Percentiles rank a stretch among this genome's conserved stretches.
phyloP scores from a whole-genome alignment of 2,113 vertebrate genomes.

The Labeo rohita region DNA sequence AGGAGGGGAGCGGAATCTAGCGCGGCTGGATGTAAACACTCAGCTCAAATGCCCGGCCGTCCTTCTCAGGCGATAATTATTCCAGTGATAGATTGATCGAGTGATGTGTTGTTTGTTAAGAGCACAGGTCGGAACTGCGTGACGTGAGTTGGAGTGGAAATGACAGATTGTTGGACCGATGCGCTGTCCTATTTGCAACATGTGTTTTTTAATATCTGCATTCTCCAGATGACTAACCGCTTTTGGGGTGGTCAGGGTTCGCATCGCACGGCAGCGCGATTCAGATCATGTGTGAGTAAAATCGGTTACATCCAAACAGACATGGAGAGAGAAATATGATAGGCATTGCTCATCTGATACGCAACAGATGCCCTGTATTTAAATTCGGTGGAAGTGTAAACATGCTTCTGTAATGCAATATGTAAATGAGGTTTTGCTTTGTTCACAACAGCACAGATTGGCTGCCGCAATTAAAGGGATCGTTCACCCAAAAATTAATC shows the following conservation, averaged over 20 bases:
- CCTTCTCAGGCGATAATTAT: conserved; percentile 37
- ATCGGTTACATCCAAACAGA: conserved; percentile 52
- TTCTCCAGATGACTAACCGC: conserved; percentile 18
- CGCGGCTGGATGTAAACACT: conserved; percentile 40
- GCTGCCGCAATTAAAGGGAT: background rate
- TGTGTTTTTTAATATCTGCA: conserved; percentile 45
- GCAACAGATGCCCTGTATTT: background rate
- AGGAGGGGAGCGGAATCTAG: conserved; percentile 36
- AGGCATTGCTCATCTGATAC: conserved; percentile 46
- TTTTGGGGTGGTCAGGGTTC: conserved; percentile 24
- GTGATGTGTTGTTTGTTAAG: conserved; percentile 51
- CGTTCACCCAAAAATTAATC: no score
- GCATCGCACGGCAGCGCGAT: conserved; percentile 53
- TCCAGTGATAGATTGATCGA: conserved; percentile 48
- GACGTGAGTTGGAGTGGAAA: conserved; percentile 41
- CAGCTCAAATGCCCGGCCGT: conserved; percentile 15
- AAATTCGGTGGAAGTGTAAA: background rate
- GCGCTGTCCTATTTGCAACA: conserved; percentile 41
- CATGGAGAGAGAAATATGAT: conserved; percentile 33
- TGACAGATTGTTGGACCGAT: conserved; percentile 51
- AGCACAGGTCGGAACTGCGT: conserved; percentile 43
- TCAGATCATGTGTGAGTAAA: conserved; percentile 50
- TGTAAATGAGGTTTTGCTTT: background rate
- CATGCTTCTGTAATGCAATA: background rate
- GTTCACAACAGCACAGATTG: background rate